Conservation (phyloP, 2,797 vertebrate genomes). For the Chaetodon trifasciatus region DNA sequence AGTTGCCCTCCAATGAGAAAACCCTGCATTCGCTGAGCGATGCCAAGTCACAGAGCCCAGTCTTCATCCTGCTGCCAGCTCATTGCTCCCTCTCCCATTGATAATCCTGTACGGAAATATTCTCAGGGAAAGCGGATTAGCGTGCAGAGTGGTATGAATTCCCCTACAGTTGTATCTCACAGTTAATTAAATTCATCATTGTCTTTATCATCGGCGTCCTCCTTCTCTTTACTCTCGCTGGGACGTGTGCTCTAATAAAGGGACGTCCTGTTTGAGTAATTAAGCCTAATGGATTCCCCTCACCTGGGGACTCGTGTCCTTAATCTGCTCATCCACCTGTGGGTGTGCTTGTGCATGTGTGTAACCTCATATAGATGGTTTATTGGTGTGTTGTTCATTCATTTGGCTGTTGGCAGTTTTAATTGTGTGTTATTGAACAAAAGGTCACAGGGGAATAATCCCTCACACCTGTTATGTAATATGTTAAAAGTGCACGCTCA, state of each 20-base stretch:
- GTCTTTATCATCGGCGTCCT: slow-evolving; percentile 72
- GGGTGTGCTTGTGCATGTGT: slow-evolving; percentile 15
- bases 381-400: not conserved
- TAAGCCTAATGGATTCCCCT: slow-evolving; percentile 76
- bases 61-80: slow-evolving; percentile 45
- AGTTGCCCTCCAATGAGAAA: slow-evolving; percentile 14
- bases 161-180: slow-evolving; percentile 68
- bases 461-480: slow-evolving; percentile 30
- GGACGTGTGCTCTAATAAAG: slow-evolving; percentile 64
- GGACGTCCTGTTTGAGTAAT: slow-evolving; percentile 75
- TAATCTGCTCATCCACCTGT: slow-evolving; percentile 52
- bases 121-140: slow-evolving; percentile 78
- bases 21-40: not conserved
- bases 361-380: not conserved
- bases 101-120: slow-evolving; percentile 81
- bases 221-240: slow-evolving; percentile 42
- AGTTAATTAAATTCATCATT: slow-evolving; percentile 85
- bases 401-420: slow-evolving; percentile 1
- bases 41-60: slow-evolving; percentile 9
- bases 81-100: slow-evolving; percentile 53
- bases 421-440: slow-evolving; percentile 3
- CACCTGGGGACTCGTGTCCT: slow-evolving; percentile 59
- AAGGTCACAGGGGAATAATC: not conserved
- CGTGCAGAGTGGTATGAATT: slow-evolving; percentile 61
- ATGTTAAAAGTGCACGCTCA: slow-evolving; percentile 5